These are phyloP conservation scores for Phaethornis superciliosus DNA, from an alignment of 2,113 vertebrate genomes.

Conservation along the genomic window DNA sequence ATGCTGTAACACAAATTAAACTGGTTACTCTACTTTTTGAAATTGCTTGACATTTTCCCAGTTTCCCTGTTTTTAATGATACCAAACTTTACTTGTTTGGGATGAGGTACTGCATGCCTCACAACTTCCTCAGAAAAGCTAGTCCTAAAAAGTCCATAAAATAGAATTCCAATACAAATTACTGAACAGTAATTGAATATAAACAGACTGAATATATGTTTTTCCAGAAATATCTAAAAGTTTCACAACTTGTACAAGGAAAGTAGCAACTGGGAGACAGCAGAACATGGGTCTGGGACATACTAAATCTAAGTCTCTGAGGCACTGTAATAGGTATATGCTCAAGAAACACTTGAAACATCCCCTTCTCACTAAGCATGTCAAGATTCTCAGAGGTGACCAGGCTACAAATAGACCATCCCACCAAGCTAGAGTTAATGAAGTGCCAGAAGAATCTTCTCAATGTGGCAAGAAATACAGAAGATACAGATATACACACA, in stretches of 20 bases:
- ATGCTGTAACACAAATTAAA: neutral
- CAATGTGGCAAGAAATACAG: neutral
- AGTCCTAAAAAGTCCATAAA: neutral
- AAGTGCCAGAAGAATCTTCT: neutral
- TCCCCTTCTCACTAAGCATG: neutral
- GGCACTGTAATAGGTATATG: neutral
- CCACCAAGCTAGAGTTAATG: neutral
- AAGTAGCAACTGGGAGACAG: neutral
- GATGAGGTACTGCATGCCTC: neutral
- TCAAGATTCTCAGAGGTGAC: neutral
- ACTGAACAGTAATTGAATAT: neutral
- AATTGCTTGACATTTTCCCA: neutral
- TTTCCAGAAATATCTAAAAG: neutral
- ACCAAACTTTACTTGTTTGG: neutral
- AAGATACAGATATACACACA: neutral
- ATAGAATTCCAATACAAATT: neutral
- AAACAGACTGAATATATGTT: neutral
- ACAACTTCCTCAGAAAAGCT: neutral
- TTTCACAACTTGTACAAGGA: neutral
- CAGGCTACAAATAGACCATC: neutral
- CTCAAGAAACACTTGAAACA: neutral
- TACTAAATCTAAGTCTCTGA: neutral
- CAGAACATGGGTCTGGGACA: neutral
- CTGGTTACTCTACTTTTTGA: neutral
- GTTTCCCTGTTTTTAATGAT: neutral